Evolutionary conservation across 2,888 invertebrate species (phyloP).

Genomic region (Salpingus planirostris): DNA sequence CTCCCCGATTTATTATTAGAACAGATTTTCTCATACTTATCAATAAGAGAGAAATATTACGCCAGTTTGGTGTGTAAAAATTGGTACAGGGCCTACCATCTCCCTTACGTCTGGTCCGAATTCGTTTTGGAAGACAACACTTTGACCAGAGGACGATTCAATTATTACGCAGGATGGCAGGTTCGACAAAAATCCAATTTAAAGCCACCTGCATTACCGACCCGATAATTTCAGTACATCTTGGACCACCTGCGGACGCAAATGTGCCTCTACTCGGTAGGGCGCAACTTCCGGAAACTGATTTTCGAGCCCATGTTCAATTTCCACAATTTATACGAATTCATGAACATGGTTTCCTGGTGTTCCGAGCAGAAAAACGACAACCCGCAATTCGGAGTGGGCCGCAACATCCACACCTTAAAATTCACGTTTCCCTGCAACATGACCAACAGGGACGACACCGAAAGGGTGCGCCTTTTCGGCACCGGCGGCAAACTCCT

Average conservation of each 20-base stretch:
- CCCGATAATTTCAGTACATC: constrained; percentile 45
- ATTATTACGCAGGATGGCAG: constrained; percentile 76
- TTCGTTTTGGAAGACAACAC: constrained; percentile 65
- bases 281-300: constrained; percentile 55
- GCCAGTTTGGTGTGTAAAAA: constrained; percentile 59
- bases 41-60: constrained; percentile 60
- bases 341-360: constrained; percentile 72
- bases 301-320: constrained; percentile 66
- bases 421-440: constrained; percentile 70
- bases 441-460: constrained; percentile 55
- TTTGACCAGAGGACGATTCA: constrained; percentile 64
- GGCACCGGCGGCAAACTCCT: constrained; percentile 63
- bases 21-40: constrained; percentile 59
- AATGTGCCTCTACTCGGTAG: constrained; percentile 59
- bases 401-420: constrained; percentile 49
- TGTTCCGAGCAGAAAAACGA: constrained; percentile 50
- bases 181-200: constrained; percentile 34
- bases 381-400: constrained; percentile 42
- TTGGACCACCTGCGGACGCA: constrained; percentile 67
- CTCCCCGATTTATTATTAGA: constrained; percentile 67
- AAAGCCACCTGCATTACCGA: constrained; percentile 11
- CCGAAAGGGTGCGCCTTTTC: constrained; percentile 55
- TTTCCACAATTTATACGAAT: constrained; percentile 75
- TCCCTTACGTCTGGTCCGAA: constrained; percentile 66
- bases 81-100: constrained; percentile 63